A percentile compares a stretch with the other conserved stretches of the same genome.
Evolutionary conservation across 2,113 vertebrate genomes (phyloP).

Genomic region (Dinomys branickii): DNA sequence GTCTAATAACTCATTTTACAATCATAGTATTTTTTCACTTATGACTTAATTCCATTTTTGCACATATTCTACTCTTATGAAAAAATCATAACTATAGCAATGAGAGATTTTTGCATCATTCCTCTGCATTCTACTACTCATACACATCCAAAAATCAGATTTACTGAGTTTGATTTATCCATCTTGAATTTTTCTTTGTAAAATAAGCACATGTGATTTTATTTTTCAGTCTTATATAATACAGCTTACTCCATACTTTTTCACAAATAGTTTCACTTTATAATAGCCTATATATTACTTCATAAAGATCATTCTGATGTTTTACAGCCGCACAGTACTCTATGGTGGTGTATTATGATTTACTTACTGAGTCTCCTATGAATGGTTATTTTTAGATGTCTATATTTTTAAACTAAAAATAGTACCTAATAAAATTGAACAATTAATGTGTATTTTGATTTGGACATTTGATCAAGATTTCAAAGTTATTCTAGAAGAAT

Average conservation of each 20-base stretch:
- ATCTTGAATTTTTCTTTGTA: neutral
- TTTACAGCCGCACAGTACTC: neutral
- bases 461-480: neutral
- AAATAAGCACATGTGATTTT: neutral
- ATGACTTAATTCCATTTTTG: constrained; percentile 1
- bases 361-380: neutral
- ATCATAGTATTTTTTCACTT: neutral
- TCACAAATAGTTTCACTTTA: neutral
- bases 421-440: neutral
- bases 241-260: neutral
- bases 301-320: neutral
- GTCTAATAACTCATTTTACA: neutral
- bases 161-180: neutral
- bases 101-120: neutral
- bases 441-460: neutral
- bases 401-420: neutral
- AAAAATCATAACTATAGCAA: neutral
- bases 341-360: no score
- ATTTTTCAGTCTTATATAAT: neutral
- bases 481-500: neutral
- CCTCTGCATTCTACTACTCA: neutral
- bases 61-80: neutral
- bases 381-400: neutral
- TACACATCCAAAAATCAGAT: neutral
- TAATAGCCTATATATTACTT: neutral